These are phyloP conservation scores for Neocloeon triangulifer DNA, from an alignment of 1,140 invertebrate genomes.

Conservation along the genomic window DNA sequence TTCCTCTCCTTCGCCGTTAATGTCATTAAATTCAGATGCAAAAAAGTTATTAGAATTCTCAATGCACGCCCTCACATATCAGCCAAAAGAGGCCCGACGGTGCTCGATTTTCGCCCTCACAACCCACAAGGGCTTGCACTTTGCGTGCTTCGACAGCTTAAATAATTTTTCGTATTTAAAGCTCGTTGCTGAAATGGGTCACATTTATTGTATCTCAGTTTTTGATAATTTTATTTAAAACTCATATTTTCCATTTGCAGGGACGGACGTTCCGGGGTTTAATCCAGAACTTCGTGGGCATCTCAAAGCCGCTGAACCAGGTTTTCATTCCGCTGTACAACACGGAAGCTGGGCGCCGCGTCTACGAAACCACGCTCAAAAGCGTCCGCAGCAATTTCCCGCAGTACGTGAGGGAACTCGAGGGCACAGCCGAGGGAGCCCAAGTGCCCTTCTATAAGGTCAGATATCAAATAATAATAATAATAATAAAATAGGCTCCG, in stretches of 20 bases:
- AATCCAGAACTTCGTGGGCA: slow-evolving; percentile 42
- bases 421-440: slow-evolving; percentile 62
- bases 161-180: too few species aligned
- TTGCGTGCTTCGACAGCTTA: too few species aligned
- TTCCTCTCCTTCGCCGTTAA: too few species aligned
- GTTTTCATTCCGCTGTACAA: slow-evolving; percentile 43
- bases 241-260: slow-evolving; percentile 22
- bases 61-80: too few species aligned
- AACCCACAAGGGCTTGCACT: too few species aligned
- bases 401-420: slow-evolving; percentile 58
- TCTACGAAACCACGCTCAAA: slow-evolving; percentile 49
- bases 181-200: too few species aligned
- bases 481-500: too few species aligned
- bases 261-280: slow-evolving; percentile 49
- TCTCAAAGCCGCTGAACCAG: slow-evolving; percentile 35
- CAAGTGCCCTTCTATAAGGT: slow-evolving; percentile 61
- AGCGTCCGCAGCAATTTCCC: slow-evolving; percentile 44
- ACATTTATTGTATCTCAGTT: not conserved
- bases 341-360: slow-evolving; percentile 33
- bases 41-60: too few species aligned
- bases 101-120: too few species aligned
- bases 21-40: too few species aligned
- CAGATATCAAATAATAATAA: too few species aligned
- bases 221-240: slow-evolving; percentile 1
- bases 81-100: too few species aligned